These are phyloP conservation scores for Neotragus pygmaeus DNA, from an alignment of 2,113 vertebrate species.

Conservation along the genomic window DNA sequence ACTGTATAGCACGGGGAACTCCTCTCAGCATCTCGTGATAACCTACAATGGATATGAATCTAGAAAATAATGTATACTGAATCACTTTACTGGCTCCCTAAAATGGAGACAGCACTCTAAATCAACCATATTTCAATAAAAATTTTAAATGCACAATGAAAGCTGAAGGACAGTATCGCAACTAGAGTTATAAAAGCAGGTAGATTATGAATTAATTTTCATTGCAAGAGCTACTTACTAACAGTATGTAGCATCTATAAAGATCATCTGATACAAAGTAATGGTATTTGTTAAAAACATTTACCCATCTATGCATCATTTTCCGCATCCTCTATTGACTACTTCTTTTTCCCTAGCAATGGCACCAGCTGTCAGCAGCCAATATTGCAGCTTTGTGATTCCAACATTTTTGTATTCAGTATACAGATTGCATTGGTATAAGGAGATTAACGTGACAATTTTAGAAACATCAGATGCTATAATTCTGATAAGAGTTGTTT, in stretches of 20 bases:
- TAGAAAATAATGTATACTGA: not conserved
- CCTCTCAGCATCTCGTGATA: not conserved
- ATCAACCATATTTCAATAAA: not conserved
- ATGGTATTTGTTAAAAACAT: not conserved
- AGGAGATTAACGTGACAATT: constrained; percentile 70
- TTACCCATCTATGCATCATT: not conserved
- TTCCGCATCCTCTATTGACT: not conserved
- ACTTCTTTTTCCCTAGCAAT: not conserved
- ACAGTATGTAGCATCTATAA: not conserved
- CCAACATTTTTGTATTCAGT: constrained; percentile 53
- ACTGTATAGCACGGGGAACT: not conserved
- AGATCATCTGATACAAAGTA: not conserved
- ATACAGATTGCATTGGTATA: constrained; percentile 48
- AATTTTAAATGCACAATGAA: not conserved
- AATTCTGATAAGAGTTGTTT: constrained; percentile 42
- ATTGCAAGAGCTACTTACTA: not conserved
- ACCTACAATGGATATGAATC: not conserved
- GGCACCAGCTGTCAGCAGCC: constrained; percentile 59
- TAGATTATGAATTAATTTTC: not conserved
- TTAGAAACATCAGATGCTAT: constrained; percentile 63
- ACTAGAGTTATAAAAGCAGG: not conserved
- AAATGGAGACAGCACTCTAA: not conserved
- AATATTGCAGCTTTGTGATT: constrained; percentile 28
- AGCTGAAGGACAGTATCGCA: not conserved
- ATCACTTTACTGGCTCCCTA: not conserved